Evolutionary conservation across 2,888 invertebrate species (phyloP), one percentile per base, ranked within the genome.

Genomic region (Zele albiditarsus): DNA sequence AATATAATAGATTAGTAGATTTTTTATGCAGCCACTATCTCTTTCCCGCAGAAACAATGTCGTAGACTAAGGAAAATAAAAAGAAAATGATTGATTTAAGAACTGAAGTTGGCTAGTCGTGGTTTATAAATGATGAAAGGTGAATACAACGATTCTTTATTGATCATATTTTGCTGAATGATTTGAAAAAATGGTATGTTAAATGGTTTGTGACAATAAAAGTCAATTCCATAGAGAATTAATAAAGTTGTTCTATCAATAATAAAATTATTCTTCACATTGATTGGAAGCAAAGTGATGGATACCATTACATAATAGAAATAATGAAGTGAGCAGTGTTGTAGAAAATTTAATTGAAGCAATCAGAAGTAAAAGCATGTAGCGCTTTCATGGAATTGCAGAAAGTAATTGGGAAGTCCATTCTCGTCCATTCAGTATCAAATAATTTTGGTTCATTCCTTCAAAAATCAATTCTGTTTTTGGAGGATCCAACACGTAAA

Each of bases 1-100:
- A 65, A 38, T 68, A 60, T 46, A 67, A 67, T 58, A 58, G 12
- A 58, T 71, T 69, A 58, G 71, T 72, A 77, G 73, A 74, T 76
- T 78, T 80, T 72, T 71, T 75, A 77, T 77, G 70, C 73, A 72
- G 70, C 71, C 53, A 73, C 75, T 76, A 74, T 73, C 46, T 74
- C 70, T 72, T 53, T 60, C 28, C 42, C 67, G 49, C 58, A 73
- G 60, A 42, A 53, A 76, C 73, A 20, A 57, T 49, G 38, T 27
- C 12, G 33, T 71, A 63, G 60, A 42, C 23, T 57, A 73, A 73
- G 75, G 69, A 42, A 62, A 68, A 72, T 60, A 28, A 67, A 38
- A 65, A 28, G 65, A n/a, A 65, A 69, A 42, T 70, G 60, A 53
- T 57, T 33, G 33, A 76, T 58, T 73, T 46, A 6, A 20, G 27